These are phyloP conservation scores for Drosophila carrolli DNA, from an alignment of 1,140 invertebrate species.

Conservation along the genomic window DNA sequence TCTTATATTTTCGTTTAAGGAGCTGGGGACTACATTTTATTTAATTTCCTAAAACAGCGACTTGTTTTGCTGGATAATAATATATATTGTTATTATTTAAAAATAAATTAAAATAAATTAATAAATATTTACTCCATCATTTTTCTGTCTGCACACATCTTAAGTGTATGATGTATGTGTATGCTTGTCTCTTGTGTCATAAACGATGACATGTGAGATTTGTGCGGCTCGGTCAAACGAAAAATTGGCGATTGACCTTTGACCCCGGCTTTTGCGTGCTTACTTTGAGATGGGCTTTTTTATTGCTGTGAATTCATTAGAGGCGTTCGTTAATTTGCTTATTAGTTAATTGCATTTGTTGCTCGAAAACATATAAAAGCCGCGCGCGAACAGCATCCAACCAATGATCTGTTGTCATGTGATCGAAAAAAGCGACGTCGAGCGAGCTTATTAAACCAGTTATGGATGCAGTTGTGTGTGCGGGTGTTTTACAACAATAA, in stretches of 20 bases:
- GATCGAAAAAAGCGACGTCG: slow-evolving; percentile 35
- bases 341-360: slow-evolving; percentile 67
- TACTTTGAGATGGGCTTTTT: slow-evolving; percentile 34
- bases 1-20: too few relatives aligned
- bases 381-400: background rate
- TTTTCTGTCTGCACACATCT: background rate
- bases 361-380: slow-evolving; percentile 10
- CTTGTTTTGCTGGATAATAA: too few relatives aligned
- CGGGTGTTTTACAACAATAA: slow-evolving; percentile 18
- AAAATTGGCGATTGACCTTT: slow-evolving; percentile 62
- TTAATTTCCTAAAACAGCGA: too few relatives aligned
- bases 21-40: too few relatives aligned
- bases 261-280: slow-evolving; percentile 57
- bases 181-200: slow-evolving; percentile 10
- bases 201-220: slow-evolving; percentile 37
- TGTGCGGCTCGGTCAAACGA: slow-evolving; percentile 17
- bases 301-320: slow-evolving; percentile 45
- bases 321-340: slow-evolving; percentile 53
- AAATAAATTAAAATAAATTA: background rate
- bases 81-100: background rate
- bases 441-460: slow-evolving; percentile 65
- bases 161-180: background rate
- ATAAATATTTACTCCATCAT: background rate
- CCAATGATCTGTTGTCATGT: slow-evolving; percentile 55
- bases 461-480: slow-evolving; percentile 50